Conservation (phyloP, 1,140 invertebrate genomes). For the Mizuhopecten yessoensis region DNA sequence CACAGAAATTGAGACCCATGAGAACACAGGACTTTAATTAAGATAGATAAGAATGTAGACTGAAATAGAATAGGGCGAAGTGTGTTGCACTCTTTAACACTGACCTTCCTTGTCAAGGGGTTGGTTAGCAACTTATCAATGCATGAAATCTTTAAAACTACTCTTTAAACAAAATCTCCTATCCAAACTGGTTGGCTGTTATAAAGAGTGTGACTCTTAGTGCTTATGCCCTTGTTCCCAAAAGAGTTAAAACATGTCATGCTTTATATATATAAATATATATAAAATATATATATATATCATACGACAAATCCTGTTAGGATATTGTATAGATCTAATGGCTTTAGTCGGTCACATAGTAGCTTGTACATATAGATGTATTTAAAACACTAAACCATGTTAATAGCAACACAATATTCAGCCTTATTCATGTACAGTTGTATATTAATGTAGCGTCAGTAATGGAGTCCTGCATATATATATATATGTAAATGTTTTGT, state of each 20-base stretch:
- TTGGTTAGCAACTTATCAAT: slow-evolving; percentile 22
- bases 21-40: too few species aligned
- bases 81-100: background rate
- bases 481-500: slow-evolving; percentile 35
- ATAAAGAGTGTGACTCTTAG: slow-evolving; percentile 27
- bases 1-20: too few species aligned
- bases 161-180: slow-evolving; percentile 32
- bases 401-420: background rate
- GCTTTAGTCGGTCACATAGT: background rate
- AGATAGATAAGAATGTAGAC: background rate
- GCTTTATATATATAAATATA: slow-evolving; percentile 21
- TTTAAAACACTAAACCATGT: slow-evolving; percentile 31
- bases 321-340: slow-evolving; percentile 5
- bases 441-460: slow-evolving; percentile 18
- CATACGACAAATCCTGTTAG: background rate
- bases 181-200: background rate
- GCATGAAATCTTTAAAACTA: slow-evolving; percentile 26
- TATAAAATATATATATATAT: background rate
- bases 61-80: background rate
- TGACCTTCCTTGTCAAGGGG: background rate
- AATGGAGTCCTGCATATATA: slow-evolving; percentile 6
- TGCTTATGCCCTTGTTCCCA: background rate
- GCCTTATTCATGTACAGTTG: slow-evolving; percentile 24
- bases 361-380: slow-evolving; percentile 39
- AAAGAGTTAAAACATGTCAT: background rate